phyloP scores from a whole-genome alignment of 2,113 vertebrate species.

The Sebastes schlegelii region DNA sequence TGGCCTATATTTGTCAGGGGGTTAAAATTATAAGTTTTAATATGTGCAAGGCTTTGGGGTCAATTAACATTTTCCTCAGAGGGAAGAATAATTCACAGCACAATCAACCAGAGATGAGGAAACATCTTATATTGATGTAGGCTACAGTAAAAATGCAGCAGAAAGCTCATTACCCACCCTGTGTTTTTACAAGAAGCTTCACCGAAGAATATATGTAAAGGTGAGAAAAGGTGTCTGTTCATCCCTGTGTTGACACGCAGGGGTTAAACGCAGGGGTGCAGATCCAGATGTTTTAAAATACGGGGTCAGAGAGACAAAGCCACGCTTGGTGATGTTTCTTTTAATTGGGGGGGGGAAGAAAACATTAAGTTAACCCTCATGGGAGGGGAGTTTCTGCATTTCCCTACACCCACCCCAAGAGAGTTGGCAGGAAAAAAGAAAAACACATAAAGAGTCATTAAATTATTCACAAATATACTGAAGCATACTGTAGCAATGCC shows the following conservation, averaged over 20 bases:
- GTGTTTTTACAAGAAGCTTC: slow-evolving; percentile 26
- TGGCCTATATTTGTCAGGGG: slow-evolving; percentile 72
- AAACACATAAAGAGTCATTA: slow-evolving; percentile 73
- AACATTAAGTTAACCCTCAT: slow-evolving; percentile 72
- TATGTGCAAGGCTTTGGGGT: slow-evolving; percentile 72
- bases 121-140: slow-evolving; percentile 40
- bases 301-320: slow-evolving; percentile 58
- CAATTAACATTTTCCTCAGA: slow-evolving; percentile 76
- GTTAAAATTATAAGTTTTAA: slow-evolving; percentile 71
- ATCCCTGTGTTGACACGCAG: slow-evolving; percentile 11
- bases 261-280: slow-evolving; percentile 38
- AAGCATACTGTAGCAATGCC: slow-evolving; percentile 61
- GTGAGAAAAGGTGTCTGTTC: slow-evolving; percentile 34
- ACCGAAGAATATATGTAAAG: slow-evolving; percentile 38
- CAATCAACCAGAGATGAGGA: slow-evolving; percentile 66
- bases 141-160: slow-evolving; percentile 34
- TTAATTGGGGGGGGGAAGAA: slow-evolving; percentile 73
- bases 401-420: slow-evolving; percentile 66
- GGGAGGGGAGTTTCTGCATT: slow-evolving; percentile 74
- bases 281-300: slow-evolving; percentile 62
- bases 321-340: slow-evolving; percentile 58
- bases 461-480: slow-evolving; percentile 79
- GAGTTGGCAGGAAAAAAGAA: slow-evolving; percentile 59
- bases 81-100: slow-evolving; percentile 70
- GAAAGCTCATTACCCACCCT: slow-evolving; percentile 54